Conservation (phyloP, 1,140 invertebrate genomes). For the Andricus grossulariae region DNA sequence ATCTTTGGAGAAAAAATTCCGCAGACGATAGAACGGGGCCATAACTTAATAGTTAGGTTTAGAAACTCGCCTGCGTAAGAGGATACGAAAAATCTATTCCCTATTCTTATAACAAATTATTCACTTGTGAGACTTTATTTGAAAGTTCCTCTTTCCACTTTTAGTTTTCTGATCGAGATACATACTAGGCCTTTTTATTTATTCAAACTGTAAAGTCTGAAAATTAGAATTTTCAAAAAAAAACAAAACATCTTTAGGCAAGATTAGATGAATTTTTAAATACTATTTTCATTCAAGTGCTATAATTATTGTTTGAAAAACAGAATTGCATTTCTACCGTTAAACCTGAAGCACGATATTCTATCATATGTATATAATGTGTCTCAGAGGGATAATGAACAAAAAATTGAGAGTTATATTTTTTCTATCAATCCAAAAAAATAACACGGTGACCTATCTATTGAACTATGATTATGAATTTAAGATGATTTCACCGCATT, state of each 20-base stretch:
- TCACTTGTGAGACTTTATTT: neutral
- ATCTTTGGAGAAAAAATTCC: neutral
- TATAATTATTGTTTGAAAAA: neutral
- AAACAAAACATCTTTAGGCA: neutral
- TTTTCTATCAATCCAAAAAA: constrained; percentile 74
- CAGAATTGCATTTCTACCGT: constrained; percentile 37
- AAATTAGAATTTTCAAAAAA: no score
- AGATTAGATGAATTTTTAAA: neutral
- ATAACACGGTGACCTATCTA: constrained; percentile 70
- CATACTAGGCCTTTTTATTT: neutral
- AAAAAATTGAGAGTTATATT: constrained; percentile 74
- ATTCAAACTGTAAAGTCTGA: no score
- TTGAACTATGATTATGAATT: constrained; percentile 36
- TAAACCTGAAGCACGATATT: constrained; percentile 67
- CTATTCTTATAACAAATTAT: constrained; percentile 2
- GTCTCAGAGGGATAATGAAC: constrained; percentile 61
- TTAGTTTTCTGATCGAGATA: neutral
- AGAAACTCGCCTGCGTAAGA: neutral
- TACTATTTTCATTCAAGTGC: neutral
- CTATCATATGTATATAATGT: constrained; percentile 74
- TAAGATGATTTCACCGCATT: constrained; percentile 19
- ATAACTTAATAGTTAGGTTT: neutral
- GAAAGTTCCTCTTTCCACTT: constrained; percentile 2
- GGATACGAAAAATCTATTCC: neutral
- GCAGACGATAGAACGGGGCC: constrained; percentile 6